Conservation (phyloP, 1,140 invertebrate genomes). For the Trypoxylus dichotomus region DNA sequence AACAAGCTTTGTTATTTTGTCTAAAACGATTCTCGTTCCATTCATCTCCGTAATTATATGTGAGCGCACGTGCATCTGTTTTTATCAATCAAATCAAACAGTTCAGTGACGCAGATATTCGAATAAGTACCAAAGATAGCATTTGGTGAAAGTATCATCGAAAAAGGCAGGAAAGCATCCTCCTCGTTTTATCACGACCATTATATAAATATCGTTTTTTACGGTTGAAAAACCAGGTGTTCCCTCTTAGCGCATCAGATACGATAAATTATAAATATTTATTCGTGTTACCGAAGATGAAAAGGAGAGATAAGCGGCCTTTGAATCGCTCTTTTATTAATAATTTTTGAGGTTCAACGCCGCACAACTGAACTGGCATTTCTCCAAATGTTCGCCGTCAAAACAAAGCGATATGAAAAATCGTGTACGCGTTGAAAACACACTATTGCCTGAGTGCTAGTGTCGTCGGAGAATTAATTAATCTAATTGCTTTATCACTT, state of each 20-base stretch:
- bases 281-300: background rate
- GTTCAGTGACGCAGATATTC: background rate
- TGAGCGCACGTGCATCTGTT: too few species aligned
- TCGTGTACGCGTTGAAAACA: background rate
- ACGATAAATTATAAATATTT: conserved; percentile 8
- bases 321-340: background rate
- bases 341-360: background rate
- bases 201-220: background rate
- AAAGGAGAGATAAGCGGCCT: background rate
- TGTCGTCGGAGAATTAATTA: background rate
- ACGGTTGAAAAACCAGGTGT: background rate
- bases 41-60: too few species aligned
- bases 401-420: background rate
- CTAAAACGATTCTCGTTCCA: too few species aligned
- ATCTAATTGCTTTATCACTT: background rate
- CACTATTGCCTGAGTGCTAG: background rate
- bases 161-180: background rate
- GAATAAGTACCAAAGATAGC: background rate
- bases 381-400: background rate
- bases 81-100: too few species aligned
- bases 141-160: background rate
- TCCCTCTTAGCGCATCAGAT: background rate
- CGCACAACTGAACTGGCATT: background rate
- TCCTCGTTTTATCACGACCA: background rate
- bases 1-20: too few species aligned